Base-by-base conservation (phyloP, 2,113 vertebrate genomes). In the Anolis sagrei region DNA sequence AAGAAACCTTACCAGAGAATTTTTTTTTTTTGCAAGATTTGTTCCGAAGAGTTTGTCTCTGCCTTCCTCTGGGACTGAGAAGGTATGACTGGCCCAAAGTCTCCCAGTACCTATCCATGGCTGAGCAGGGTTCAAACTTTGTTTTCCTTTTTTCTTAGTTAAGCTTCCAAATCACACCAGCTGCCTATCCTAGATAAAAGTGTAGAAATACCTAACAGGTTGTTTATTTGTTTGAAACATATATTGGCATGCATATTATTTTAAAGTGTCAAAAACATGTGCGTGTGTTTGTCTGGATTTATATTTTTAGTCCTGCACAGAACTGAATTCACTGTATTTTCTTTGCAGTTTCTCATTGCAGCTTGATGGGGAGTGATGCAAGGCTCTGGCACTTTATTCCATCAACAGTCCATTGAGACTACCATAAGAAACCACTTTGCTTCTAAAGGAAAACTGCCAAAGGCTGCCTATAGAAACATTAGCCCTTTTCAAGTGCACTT, bases 331-430 rank as follows among this genome's bases (percentile, higher is more conserved):
- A 84, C 13, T 34, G 14, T 36, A 83, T 83, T 83, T 84, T 66
- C 36, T 78, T 62, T 34, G 68, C 19, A 16, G 44, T 18, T 84
- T 84, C 73, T 34, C 61, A n/a, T 58, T 85, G 79, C n/a, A 54
- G 44, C 62, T 39, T 77, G 75, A 78, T 58, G 34, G 25, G 5
- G 25, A 85, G 34, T 13, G 48, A 78, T 61, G 76, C 25, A 78
- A 70, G 51, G 58, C 16, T 54, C n/a, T 58, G 10, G 62, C 23
- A 72, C 27, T 79, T 85, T 58, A 85, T 85, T 72, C 23, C 68
- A 69, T 85, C 76, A 76, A 49, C 73, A 70, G 64, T 72, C 66
- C 66, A 78, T 79, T 79, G 79, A 84, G n/a, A 23, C 48, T 69
- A 29, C 62, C 23, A 6, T 69, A 77, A 68, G n/a, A 77, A 77